phyloP scores from a whole-genome alignment of 2,797 vertebrate genomes.

The Paedocypris micromegethes region DNA sequence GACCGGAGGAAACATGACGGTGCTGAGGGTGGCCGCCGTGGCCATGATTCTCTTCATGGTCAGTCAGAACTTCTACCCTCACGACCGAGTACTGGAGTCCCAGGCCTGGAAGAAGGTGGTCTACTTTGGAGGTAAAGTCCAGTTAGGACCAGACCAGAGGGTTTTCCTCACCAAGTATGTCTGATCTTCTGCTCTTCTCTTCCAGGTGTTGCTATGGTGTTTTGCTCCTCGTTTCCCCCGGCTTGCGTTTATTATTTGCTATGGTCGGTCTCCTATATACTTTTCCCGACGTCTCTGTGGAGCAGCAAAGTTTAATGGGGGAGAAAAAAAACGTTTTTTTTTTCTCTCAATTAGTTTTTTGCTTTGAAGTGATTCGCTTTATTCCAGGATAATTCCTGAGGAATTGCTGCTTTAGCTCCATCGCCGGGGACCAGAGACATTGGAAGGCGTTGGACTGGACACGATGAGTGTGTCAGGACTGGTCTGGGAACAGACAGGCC shows the following conservation, averaged over 20 bases:
- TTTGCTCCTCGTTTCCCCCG: slow-evolving; percentile 72
- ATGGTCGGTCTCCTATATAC: slow-evolving; percentile 87
- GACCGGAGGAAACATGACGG: slow-evolving; percentile 66
- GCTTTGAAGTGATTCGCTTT: slow-evolving; percentile 43
- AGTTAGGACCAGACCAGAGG: neutral
- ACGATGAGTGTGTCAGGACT: neutral
- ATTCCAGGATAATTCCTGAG: slow-evolving; percentile 14
- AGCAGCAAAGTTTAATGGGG: slow-evolving; percentile 73
- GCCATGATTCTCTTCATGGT: slow-evolving; percentile 88
- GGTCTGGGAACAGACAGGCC: too few relatives aligned
- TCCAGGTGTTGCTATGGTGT: slow-evolving; percentile 75
- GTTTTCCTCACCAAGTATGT: neutral
- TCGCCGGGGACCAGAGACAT: neutral
- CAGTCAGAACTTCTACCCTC: slow-evolving; percentile 83
- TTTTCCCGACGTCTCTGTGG: slow-evolving; percentile 86
- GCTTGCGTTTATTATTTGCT: slow-evolving; percentile 83
- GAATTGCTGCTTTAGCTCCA: slow-evolving; percentile 7
- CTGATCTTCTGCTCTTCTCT: too few relatives aligned
- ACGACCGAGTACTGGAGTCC: slow-evolving; percentile 86
- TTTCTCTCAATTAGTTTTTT: slow-evolving; percentile 32
- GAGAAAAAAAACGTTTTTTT: slow-evolving; percentile 36
- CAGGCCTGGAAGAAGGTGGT: slow-evolving; percentile 90
- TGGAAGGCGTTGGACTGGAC: slow-evolving; percentile 1
- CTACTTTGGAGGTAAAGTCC: slow-evolving; percentile 78
- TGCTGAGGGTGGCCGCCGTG: slow-evolving; percentile 70